Conservation (phyloP, 2,113 vertebrate genomes). For the Pedionomus torquatus region DNA sequence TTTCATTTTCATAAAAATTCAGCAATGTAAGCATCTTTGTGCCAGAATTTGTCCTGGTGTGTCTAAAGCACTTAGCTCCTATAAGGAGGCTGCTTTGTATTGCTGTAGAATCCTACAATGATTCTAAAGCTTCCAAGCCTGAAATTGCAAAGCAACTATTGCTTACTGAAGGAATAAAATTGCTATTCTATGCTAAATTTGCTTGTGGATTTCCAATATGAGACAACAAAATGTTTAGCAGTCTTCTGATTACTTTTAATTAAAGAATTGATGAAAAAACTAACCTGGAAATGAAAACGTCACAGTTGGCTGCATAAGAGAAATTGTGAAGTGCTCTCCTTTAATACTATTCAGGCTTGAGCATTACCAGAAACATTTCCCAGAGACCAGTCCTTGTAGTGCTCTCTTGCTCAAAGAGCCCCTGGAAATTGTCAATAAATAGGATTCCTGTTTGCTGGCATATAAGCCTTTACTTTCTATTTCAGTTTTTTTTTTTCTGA, state of each 20-base stretch:
- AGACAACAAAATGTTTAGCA: background rate
- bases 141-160: background rate
- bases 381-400: background rate
- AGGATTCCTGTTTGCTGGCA: background rate
- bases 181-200: background rate
- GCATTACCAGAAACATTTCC: background rate
- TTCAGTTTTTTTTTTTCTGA: background rate
- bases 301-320: background rate
- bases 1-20: background rate
- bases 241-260: conserved; percentile 26
- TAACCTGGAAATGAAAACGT: conserved; percentile 1
- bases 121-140: background rate
- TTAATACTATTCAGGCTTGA: background rate
- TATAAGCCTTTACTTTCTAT: background rate
- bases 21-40: background rate
- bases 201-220: background rate
- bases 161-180: background rate
- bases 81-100: background rate
- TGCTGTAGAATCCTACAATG: background rate
- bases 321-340: background rate
- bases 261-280: conserved; percentile 16
- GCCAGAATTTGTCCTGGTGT: background rate
- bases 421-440: background rate
- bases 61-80: background rate
- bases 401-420: background rate